Conservation (phyloP, 1,140 invertebrate species). For the Octopus bimaculoides region DNA sequence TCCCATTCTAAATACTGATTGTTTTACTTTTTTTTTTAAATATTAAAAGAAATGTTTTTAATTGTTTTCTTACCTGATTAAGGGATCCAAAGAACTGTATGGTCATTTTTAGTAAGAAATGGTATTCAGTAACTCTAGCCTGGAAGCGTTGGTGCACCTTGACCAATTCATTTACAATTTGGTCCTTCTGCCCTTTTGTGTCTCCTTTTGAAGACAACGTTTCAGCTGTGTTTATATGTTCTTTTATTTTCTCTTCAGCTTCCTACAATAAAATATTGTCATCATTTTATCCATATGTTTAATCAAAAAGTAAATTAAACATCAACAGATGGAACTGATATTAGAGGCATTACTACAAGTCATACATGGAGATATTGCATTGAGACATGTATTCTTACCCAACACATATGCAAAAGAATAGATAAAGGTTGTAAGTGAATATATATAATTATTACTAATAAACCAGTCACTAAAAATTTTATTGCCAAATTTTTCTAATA, state of each 20-base stretch:
- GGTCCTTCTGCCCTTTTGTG: slow-evolving; percentile 57
- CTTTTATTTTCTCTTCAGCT: slow-evolving; percentile 70
- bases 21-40: neutral
- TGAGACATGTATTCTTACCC: no score
- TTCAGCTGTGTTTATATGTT: slow-evolving; percentile 68
- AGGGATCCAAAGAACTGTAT: slow-evolving; percentile 70
- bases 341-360: no score
- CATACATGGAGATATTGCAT: no score
- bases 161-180: slow-evolving; percentile 65
- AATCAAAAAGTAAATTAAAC: no score
- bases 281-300: no score
- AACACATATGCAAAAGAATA: no score
- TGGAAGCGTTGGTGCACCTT: slow-evolving; percentile 69
- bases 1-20: neutral
- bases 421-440: no score
- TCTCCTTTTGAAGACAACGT: slow-evolving; percentile 56
- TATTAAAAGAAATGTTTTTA: neutral
- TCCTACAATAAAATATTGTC: slow-evolving; percentile 48
- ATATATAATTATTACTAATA: no score
- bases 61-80: slow-evolving; percentile 61
- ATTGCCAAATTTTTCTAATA: no score
- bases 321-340: no score
- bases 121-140: slow-evolving; percentile 71
- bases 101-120: slow-evolving; percentile 71
- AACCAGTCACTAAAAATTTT: no score